phyloP scores from a whole-genome alignment of 1,140 invertebrate genomes.

The Lucilia cuprina region DNA sequence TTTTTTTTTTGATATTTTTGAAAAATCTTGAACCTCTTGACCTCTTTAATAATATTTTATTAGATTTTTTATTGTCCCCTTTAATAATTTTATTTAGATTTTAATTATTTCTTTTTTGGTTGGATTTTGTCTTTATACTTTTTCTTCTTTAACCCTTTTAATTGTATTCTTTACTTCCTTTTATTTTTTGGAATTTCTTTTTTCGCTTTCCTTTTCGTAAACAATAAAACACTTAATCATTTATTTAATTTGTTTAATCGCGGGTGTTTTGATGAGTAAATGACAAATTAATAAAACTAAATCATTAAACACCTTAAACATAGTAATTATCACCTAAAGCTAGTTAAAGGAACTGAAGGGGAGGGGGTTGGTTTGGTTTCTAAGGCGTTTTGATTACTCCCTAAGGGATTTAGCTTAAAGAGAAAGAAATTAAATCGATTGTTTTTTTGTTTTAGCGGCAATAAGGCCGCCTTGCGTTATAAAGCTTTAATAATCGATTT shows the following conservation, averaged over 20 bases:
- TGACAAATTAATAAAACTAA: slow-evolving; percentile 18
- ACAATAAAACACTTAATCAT: not conserved
- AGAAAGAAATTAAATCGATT: not conserved
- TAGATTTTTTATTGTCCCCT: too few species aligned
- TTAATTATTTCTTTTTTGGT: too few species aligned
- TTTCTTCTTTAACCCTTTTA: not conserved
- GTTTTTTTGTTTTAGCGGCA: not conserved
- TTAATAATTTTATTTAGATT: too few species aligned
- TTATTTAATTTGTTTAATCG: not conserved
- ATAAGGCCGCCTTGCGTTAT: too few species aligned
- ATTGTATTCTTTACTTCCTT: too few species aligned
- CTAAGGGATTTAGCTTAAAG: not conserved
- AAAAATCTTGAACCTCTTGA: too few species aligned
- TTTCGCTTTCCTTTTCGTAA: not conserved
- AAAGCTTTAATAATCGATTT: too few species aligned
- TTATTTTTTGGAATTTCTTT: not conserved
- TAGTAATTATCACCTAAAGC: slow-evolving; percentile 18
- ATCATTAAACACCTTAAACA: slow-evolving; percentile 5
- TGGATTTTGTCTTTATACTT: too few species aligned
- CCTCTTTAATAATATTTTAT: too few species aligned
- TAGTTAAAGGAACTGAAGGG: not conserved
- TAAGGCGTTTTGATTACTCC: not conserved
- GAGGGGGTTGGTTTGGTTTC: too few species aligned
- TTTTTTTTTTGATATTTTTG: too few species aligned
- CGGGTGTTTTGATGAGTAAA: slow-evolving; percentile 23